These are phyloP conservation scores for Bergia sp. DNA, from an alignment of 92 coral and sea anemone species.

Conservation along the genomic window DNA sequence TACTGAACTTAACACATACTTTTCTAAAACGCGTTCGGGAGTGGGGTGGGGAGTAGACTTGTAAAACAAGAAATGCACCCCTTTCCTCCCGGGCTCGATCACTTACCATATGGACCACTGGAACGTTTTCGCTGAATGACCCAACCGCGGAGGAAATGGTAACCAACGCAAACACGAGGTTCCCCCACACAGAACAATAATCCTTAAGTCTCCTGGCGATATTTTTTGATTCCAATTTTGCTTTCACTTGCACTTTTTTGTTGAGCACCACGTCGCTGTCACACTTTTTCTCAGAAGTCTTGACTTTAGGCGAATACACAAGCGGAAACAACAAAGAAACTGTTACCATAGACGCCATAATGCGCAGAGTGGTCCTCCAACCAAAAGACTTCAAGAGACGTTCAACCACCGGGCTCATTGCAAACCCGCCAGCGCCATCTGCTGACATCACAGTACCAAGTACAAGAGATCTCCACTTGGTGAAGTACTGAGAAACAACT, in stretches of 20 bases:
- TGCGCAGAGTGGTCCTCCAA: constrained; percentile 15
- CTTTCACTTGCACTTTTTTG: not conserved
- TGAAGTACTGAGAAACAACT: constrained; percentile 32
- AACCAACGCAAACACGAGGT: constrained; percentile 23
- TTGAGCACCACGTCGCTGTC: not conserved
- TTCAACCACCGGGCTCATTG: constrained; percentile 29
- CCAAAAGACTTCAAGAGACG: not conserved
- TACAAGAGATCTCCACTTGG: constrained; percentile 43
- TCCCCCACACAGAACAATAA: constrained; percentile 36
- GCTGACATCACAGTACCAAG: constrained; percentile 30
- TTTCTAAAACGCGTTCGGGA: too few species aligned
- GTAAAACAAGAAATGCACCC: too few species aligned
- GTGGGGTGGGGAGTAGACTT: too few species aligned
- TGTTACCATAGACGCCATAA: constrained; percentile 18
- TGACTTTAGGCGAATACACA: constrained; percentile 32
- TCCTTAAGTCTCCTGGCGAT: not conserved
- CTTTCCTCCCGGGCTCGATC: too few species aligned
- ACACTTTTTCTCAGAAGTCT: not conserved
- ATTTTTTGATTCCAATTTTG: not conserved
- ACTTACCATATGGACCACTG: constrained; percentile 40
- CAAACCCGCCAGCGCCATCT: constrained; percentile 33
- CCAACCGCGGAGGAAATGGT: constrained; percentile 37
- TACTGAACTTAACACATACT: too few species aligned
- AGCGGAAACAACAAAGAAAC: constrained; percentile 1
- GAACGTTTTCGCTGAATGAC: constrained; percentile 27